A percentile compares a stretch with the other conserved stretches of the same genome.
Conservation (phyloP, 2,113 vertebrate species). For the Synodontis membranacea region DNA sequence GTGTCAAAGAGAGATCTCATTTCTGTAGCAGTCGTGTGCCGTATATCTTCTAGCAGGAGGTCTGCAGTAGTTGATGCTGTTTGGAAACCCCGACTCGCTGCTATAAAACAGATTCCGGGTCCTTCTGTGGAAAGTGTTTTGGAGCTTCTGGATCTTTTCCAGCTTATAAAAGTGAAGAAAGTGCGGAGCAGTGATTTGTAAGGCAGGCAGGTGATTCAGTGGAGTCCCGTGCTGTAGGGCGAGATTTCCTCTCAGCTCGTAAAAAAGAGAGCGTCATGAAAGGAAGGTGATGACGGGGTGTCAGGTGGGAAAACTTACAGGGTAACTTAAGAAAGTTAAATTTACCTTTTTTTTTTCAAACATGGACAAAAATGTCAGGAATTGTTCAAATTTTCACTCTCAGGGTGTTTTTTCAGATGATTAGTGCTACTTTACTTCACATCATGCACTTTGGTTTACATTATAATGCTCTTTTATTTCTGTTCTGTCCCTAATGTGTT, state of each 20-base stretch:
- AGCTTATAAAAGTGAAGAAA: conserved; percentile 40
- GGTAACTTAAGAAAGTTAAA: neutral
- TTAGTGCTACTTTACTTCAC: too few species aligned
- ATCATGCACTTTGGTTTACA: too few species aligned
- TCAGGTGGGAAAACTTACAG: conserved; percentile 59
- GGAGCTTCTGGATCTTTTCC: conserved; percentile 52
- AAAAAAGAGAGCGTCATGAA: neutral
- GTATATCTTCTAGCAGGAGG: conserved; percentile 57
- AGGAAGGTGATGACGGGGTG: neutral
- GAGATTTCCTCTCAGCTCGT: conserved; percentile 1
- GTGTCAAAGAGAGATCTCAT: conserved; percentile 19
- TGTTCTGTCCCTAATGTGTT: neutral
- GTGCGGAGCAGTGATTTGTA: neutral
- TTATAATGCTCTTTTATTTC: neutral
- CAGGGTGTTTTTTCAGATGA: too few species aligned
- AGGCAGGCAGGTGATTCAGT: conserved; percentile 4
- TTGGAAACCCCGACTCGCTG: conserved; percentile 45
- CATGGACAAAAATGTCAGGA: neutral
- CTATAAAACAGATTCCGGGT: conserved; percentile 45
- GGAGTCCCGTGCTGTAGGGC: too few species aligned
- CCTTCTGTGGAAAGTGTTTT: conserved; percentile 35
- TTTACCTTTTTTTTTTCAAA: neutral
- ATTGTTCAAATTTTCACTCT: neutral
- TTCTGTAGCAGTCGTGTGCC: neutral
- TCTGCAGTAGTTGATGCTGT: conserved; percentile 35